A percentile compares a stretch with the other conserved stretches of the same genome.
Evolutionary conservation across 2,113 vertebrate species (phyloP).

Genomic region (Columba janthina): DNA sequence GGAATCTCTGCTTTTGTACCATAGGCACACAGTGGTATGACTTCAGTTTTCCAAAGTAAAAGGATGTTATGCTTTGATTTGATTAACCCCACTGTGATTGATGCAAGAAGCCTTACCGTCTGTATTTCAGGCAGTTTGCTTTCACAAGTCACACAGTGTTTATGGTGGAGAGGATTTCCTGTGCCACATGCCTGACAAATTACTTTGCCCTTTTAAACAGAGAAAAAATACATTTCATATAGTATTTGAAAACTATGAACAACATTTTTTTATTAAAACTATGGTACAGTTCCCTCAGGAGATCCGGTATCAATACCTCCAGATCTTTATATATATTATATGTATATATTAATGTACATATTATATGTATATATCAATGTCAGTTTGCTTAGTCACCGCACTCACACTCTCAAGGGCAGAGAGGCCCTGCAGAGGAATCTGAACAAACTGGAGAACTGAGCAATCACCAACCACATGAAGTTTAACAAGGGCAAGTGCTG

Average conservation of each 20-base stretch:
- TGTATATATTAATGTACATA: no score
- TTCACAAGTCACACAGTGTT: conserved; percentile 84
- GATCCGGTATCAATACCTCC: not conserved
- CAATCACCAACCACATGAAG: no score
- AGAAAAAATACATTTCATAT: conserved; percentile 14
- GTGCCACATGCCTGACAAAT: conserved; percentile 83
- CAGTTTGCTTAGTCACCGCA: not conserved
- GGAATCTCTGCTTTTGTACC: not conserved
- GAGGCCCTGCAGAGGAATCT: no score
- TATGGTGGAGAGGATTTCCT: conserved; percentile 81
- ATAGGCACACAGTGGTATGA: not conserved
- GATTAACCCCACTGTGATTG: not conserved
- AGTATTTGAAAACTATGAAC: not conserved
- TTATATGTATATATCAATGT: not conserved
- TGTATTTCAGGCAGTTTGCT: conserved; percentile 68
- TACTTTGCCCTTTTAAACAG: conserved; percentile 78
- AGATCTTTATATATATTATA: not conserved
- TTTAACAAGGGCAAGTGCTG: no score
- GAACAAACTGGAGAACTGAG: no score
- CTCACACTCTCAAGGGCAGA: not conserved
- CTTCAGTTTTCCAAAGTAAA: not conserved
- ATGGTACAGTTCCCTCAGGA: not conserved
- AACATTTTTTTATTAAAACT: not conserved
- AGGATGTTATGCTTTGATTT: not conserved
- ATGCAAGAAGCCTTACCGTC: conserved; percentile 68